A percentile compares a stretch with the other conserved stretches of the same genome.
Evolutionary conservation across 2,888 invertebrate species (phyloP).

Genomic region (Hirtodrosophila trivittata): DNA sequence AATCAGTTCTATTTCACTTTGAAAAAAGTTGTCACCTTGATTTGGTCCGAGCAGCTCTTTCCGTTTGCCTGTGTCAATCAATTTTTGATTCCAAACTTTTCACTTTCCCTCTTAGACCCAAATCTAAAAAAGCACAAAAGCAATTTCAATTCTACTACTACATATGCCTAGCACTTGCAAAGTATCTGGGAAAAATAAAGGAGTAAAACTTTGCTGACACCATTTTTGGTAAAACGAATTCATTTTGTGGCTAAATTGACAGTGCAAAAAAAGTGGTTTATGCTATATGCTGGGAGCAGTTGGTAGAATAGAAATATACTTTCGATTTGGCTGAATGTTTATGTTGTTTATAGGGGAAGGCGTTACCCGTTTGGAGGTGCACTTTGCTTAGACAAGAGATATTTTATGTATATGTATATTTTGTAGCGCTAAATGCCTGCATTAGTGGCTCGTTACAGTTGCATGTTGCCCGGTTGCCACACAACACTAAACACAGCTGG

Average conservation of each 20-base stretch:
- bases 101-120: constrained; percentile 31
- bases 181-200: neutral
- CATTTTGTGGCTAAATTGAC: constrained; percentile 44
- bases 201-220: constrained; percentile 55
- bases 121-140: neutral
- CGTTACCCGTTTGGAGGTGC: constrained; percentile 34
- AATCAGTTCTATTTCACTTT: constrained; percentile 2
- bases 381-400: constrained; percentile 12
- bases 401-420: constrained; percentile 5
- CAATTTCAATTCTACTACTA: constrained; percentile 31
- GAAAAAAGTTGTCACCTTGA: constrained; percentile 1
- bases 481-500: constrained; percentile 36
- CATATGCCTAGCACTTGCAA: constrained; percentile 7
- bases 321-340: constrained; percentile 2
- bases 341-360: constrained; percentile 41
- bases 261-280: constrained; percentile 29
- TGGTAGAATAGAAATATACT: neutral
- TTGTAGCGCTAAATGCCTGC: constrained; percentile 67
- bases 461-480: constrained; percentile 51
- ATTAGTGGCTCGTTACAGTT: constrained; percentile 77
- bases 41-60: constrained; percentile 10
- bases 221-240: constrained; percentile 38
- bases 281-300: constrained; percentile 3
- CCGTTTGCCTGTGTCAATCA: constrained; percentile 57
- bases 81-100: constrained; percentile 37